Evolutionary conservation across 1,140 invertebrate genomes (phyloP), one percentile per base, ranked within the genome.

Genomic region (Cydia amplana): DNA sequence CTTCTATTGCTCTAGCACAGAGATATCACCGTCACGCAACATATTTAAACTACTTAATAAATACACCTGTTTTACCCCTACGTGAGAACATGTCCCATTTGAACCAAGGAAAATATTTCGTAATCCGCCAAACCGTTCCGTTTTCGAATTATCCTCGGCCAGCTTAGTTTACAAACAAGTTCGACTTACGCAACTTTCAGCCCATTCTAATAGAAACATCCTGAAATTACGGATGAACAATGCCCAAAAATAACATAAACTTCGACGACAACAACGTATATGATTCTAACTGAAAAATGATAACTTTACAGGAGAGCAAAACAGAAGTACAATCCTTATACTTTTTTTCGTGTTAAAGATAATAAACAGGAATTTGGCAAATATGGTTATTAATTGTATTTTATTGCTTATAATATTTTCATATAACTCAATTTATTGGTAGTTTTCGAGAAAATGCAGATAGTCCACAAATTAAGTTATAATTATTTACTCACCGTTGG

Each of bases 91-190:
- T 43, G 32, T 70, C 28, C 65, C 32, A 70, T 70, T 40, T 40
- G 16, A 70, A 40, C 65, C 4, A 70, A 67, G 36, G 64, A 67
- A 70, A 70, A 70, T 70, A 70, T 70, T 70, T 70, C 65, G 16
- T 70, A 43, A 70, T 40, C 36, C 65, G 28, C 16, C 16, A 10
- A 70, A 40, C 32, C 65, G 32, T 12, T 70, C 65, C 36, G n/a
- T 18, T 18, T 32, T n/a, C n/a, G 65, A 7, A 43, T 20, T 40
- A 70, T 20, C 32, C n/a, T 12, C 36, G 36, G 28, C 5, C 23
- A 20, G 28, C 64, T 67, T 32, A 65, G 63, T 65, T 65, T 65
- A 65, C 63, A 25, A 65, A 65, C 63, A 65, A 67, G 64, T 36
- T 67, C 28, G 64, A 16, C 25, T 67, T 67, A 67, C 64, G n/a